Conservation (phyloP, 2,113 vertebrate species). For the Chamaetylas fuelleborni region DNA sequence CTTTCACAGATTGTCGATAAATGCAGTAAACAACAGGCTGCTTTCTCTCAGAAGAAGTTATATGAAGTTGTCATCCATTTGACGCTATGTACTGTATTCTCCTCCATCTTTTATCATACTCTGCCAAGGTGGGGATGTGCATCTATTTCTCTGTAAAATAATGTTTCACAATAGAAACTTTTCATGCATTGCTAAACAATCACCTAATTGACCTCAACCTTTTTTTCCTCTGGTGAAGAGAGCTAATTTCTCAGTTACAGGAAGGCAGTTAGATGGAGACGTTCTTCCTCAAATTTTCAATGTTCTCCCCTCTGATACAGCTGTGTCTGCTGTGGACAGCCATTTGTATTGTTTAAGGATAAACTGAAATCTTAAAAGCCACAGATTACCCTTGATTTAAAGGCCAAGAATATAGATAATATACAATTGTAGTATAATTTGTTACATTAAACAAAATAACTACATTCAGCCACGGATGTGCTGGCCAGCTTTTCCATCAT, state of each 20-base stretch:
- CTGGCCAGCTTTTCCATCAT: not conserved
- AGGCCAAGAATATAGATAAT: not conserved
- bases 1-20: slow-evolving; percentile 83
- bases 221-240: not conserved
- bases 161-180: not conserved
- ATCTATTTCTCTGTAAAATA: not conserved
- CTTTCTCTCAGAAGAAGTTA: slow-evolving; percentile 68
- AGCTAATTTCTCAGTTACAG: slow-evolving; percentile 7
- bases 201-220: slow-evolving; percentile 5
- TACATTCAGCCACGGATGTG: not conserved
- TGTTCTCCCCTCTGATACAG: not conserved
- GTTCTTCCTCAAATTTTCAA: not conserved
- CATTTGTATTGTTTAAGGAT: not conserved
- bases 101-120: not conserved
- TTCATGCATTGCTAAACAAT: not conserved
- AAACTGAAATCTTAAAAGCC: not conserved
- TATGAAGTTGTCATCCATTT: slow-evolving; percentile 70
- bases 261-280: not conserved
- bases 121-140: not conserved
- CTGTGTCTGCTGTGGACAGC: not conserved
- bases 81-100: not conserved
- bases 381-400: not conserved
- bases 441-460: not conserved
- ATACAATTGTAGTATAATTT: not conserved
- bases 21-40: slow-evolving; percentile 73